Evolutionary conservation across 2,888 invertebrate species (phyloP), one percentile per base, ranked within the genome.

Genomic region (Bellardia pandia): DNA sequence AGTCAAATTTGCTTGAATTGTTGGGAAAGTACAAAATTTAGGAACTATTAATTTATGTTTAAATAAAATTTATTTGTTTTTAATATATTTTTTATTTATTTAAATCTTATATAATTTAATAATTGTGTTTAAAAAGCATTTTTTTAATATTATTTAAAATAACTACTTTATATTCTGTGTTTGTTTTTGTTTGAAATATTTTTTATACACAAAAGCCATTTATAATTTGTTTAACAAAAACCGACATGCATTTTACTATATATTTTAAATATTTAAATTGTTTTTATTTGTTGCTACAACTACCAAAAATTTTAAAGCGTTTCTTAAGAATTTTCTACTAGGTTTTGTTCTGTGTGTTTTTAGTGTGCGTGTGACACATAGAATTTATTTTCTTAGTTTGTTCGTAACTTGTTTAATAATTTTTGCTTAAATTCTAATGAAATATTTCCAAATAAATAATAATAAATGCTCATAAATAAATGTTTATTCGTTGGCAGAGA

Each of bases 201-300:
- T 82, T 72, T 33, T 30, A 33, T 77, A 81, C 85, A 81, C 72
- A 86, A 81, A 76, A 81, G 80, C 48, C 58, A 64, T 85, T 51
- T 23, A n/a, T 40, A 51, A 53, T 69, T 53, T 62, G 14, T 68
- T 71, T 72, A n/a, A 58, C 8, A 45, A 51, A 14, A 72, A 68
- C 13, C n/a, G 30, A 42, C 85, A 80, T 85, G 85, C 80, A 80
- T 40, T 64, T 48, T 13, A 64, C 33, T 45, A 64, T 85, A 60
- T 37, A 40, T 48, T 45, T n/a, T 45, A 56, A 42, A 45, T 37
- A 72, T 68, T 40, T 11, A 1, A 37, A 13, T 53, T 37, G 11
- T 62, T 30, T 23, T 64, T 76, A 6, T 60, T 62, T 76, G 64
- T 58, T 64, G 4, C 33, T 81, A 64, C 80, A 75, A 37, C 72